phyloP scores from a whole-genome alignment of 1,140 invertebrate species.

The Ceratosolen solmsi region DNA sequence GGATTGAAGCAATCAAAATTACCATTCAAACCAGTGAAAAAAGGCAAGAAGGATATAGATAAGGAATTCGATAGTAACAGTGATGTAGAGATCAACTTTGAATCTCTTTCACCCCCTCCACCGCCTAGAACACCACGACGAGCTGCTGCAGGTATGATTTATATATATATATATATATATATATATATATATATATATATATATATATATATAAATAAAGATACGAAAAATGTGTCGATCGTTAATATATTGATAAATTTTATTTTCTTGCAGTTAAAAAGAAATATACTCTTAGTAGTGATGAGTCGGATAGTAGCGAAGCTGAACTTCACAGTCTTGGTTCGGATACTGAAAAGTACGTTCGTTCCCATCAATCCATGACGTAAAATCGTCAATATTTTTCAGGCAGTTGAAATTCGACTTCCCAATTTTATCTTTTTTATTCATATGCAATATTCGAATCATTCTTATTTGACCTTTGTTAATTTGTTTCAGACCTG shows the following conservation, averaged over 20 bases:
- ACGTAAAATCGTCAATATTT: no score
- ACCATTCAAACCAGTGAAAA: constrained; percentile 64
- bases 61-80: constrained; percentile 56
- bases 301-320: constrained; percentile 57
- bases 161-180: no score
- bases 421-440: no score
- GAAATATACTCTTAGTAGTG: constrained; percentile 62
- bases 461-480: background rate
- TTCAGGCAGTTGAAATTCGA: no score
- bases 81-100: constrained; percentile 65
- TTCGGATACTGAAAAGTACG: constrained; percentile 58
- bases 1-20: constrained; percentile 66
- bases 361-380: no score
- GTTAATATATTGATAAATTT: constrained; percentile 13
- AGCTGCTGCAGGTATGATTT: constrained; percentile 61
- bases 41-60: constrained; percentile 55
- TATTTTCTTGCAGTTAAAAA: constrained; percentile 57
- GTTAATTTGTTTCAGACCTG: constrained; percentile 44
- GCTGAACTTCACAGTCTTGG: constrained; percentile 52
- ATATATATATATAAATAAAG: no score
- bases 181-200: no score
- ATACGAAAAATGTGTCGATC: no score
- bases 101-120: constrained; percentile 65
- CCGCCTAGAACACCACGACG: constrained; percentile 59
- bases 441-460: no score